These are phyloP conservation scores for Chrysopa pallens DNA, from an alignment of 1,140 invertebrate species.

Conservation along the genomic window DNA sequence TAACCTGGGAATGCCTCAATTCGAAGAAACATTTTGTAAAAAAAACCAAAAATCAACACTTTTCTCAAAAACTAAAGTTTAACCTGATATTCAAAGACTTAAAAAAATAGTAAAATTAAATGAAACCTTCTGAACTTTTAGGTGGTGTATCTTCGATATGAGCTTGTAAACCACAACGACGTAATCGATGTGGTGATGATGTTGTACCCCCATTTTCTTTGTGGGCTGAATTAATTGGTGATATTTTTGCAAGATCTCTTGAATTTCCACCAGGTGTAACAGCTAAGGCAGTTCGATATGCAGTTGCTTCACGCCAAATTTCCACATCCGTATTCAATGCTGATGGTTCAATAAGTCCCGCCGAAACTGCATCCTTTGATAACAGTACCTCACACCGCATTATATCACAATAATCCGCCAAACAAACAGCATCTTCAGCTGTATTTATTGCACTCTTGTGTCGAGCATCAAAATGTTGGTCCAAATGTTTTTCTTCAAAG, in stretches of 20 bases:
- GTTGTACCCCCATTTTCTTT: background rate
- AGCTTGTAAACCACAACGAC: background rate
- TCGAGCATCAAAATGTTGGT: slow-evolving; percentile 77
- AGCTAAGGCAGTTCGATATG: slow-evolving; percentile 44
- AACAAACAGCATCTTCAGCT: slow-evolving; percentile 74
- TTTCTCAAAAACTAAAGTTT: too few species aligned
- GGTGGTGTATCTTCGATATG: slow-evolving; percentile 6
- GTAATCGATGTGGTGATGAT: background rate
- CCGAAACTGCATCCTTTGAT: slow-evolving; percentile 43
- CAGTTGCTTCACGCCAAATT: slow-evolving; percentile 49
- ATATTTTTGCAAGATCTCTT: slow-evolving; percentile 15
- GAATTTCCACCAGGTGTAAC: slow-evolving; percentile 22
- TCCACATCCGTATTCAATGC: slow-evolving; percentile 54
- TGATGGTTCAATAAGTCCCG: slow-evolving; percentile 30
- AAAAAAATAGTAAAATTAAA: too few species aligned
- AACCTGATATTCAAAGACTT: too few species aligned
- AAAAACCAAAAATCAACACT: too few species aligned
- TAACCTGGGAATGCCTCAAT: too few species aligned
- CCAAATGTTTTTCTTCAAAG: slow-evolving; percentile 71
- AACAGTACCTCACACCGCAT: slow-evolving; percentile 81
- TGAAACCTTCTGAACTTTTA: background rate
- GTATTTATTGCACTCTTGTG: slow-evolving; percentile 73
- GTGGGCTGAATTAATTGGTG: background rate
- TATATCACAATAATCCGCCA: slow-evolving; percentile 88
- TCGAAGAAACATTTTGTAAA: too few species aligned